These are phyloP conservation scores for Microcebus ravelobensis DNA, from an alignment of 2,113 vertebrate genomes.

Conservation along the genomic window DNA sequence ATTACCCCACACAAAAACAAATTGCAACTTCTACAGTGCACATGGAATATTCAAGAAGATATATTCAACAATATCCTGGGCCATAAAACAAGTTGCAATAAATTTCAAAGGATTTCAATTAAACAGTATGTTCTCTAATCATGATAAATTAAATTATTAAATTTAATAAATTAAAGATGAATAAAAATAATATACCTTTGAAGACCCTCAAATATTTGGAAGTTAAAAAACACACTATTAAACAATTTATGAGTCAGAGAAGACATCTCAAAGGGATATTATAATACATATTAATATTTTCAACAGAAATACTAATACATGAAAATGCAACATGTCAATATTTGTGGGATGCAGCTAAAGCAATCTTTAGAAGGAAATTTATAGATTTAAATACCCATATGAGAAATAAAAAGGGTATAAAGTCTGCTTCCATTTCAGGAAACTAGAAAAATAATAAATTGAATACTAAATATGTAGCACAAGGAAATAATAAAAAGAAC, in stretches of 20 bases:
- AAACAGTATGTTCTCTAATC: neutral
- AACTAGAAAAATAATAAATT: constrained; percentile 41
- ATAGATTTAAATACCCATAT: neutral
- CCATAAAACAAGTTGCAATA: neutral
- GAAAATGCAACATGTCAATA: neutral
- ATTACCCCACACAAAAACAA: neutral
- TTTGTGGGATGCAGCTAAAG: neutral
- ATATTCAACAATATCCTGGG: neutral
- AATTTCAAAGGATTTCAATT: constrained; percentile 25
- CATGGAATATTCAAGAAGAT: neutral
- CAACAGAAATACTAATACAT: neutral
- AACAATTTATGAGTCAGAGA: neutral
- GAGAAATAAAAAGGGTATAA: neutral
- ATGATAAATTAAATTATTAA: neutral
- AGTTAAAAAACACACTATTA: neutral
- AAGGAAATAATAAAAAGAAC: neutral
- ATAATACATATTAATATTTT: neutral
- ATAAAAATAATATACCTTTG: neutral
- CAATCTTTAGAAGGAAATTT: neutral
- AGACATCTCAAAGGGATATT: neutral
- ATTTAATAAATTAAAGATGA: neutral
- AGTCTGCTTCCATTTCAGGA: neutral
- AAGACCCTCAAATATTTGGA: neutral
- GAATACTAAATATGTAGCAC: neutral
- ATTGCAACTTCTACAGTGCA: neutral